Evolutionary conservation across 2,888 invertebrate species (phyloP).

Genomic region (Lepidonotus clava): DNA sequence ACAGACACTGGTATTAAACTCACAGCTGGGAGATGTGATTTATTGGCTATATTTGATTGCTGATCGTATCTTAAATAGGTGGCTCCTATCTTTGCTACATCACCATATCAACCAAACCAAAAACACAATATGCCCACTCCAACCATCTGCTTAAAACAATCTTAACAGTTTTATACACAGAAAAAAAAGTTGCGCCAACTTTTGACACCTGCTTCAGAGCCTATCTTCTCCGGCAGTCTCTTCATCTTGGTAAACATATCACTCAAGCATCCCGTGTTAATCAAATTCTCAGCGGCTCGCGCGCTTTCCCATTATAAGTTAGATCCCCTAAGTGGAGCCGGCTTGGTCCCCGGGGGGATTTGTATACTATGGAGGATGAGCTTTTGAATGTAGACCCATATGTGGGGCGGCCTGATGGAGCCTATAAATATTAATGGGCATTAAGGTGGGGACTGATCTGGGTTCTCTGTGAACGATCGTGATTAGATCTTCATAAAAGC

Average conservation of each 20-base stretch:
- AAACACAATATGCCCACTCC: background rate
- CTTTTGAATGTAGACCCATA: conserved; percentile 26
- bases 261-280: background rate
- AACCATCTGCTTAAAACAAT: background rate
- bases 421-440: conserved; percentile 45
- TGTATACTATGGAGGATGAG: background rate
- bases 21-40: background rate
- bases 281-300: background rate
- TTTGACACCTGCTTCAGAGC: background rate
- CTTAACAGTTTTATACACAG: background rate
- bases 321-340: background rate
- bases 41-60: background rate
- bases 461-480: background rate
- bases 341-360: background rate
- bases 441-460: conserved; percentile 6
- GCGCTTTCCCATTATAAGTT: background rate
- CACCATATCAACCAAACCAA: no score
- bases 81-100: background rate
- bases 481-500: background rate
- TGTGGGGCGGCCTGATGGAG: background rate
- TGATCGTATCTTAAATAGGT: background rate
- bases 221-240: background rate
- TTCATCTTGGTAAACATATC: background rate
- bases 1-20: background rate
- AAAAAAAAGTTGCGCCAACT: background rate